Base-by-base conservation (phyloP, 2,888 invertebrate genomes). In the Drosophila imparisetae region DNA sequence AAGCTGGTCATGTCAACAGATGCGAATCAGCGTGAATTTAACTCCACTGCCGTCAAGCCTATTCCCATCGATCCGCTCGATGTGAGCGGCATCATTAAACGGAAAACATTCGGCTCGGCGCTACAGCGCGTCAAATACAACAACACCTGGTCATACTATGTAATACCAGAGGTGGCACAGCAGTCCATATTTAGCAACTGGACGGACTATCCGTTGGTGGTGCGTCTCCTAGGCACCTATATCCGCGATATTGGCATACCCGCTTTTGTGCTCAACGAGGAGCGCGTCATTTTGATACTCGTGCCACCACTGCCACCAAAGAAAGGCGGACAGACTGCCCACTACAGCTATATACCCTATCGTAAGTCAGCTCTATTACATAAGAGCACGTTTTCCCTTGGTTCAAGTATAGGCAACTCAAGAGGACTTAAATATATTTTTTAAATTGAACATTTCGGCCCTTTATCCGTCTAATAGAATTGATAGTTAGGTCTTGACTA, bases 241-340 rank as follows among this genome's bases (percentile, higher is more conserved):
- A 88, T 91, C 1, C 90, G 91, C 7, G 93, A 93, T 64, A 79
- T 93, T 40, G 91, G 91, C 3, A 81, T 93, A 34, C 91, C 93
- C 0, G 89, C 91, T 21, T 91, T 78, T 74, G 91, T 92, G 18
- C 64, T 92, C 15, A 91, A 91, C 58, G 80, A 88, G 0, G 81
- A 92, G 42, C 86, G 91, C 4, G 83, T 90, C 3, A 91, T 92
- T 38, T 73, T 92, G 36, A 90, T 92, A 42, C 61, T 93, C 24
- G 86, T 92, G 55, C 93, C 93, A 1, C 93, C 93, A 0, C 55
- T 80, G 38, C 93, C 93, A 1, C 93, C 93, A 0, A 92, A 86
- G 38, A 90, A 66, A 29, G 91, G 89, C 0, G 81, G 83, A 4
- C 72, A 78, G 24, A 81, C 81, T 4, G 82, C 90, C 59, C 91